Evolutionary conservation across 2,113 vertebrate genomes (phyloP).

Genomic region (Microtus richardsoni): DNA sequence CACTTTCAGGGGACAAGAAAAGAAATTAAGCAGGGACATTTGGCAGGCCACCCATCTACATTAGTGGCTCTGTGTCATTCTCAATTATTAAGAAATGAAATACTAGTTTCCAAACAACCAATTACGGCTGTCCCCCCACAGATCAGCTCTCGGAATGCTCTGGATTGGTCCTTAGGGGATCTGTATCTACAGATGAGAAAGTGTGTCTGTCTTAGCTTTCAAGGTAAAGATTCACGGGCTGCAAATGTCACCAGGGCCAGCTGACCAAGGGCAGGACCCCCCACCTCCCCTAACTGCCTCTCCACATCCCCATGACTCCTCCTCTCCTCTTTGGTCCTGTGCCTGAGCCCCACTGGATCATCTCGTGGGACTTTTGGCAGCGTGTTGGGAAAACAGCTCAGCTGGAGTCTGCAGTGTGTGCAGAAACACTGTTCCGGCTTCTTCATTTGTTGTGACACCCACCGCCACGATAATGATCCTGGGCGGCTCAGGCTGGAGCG

Average conservation of each 20-base stretch:
- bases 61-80: background rate
- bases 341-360: accelerated
- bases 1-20: background rate
- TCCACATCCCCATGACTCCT: accelerated
- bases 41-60: background rate
- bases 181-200: background rate
- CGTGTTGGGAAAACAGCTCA: background rate
- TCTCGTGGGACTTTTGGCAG: no score
- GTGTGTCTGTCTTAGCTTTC: background rate
- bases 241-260: background rate
- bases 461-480: background rate
- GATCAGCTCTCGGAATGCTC: accelerated
- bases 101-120: background rate
- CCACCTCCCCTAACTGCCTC: background rate
- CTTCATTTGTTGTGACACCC: background rate
- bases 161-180: no score
- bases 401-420: accelerated
- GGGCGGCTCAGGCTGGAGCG: background rate
- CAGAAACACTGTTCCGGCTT: background rate
- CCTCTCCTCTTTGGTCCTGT: accelerated
- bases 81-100: background rate
- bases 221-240: background rate
- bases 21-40: background rate
- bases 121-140: accelerated
- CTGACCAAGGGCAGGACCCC: background rate